phyloP scores from a whole-genome alignment of 2,797 vertebrate species.

The Petrocephalus sullivani region DNA sequence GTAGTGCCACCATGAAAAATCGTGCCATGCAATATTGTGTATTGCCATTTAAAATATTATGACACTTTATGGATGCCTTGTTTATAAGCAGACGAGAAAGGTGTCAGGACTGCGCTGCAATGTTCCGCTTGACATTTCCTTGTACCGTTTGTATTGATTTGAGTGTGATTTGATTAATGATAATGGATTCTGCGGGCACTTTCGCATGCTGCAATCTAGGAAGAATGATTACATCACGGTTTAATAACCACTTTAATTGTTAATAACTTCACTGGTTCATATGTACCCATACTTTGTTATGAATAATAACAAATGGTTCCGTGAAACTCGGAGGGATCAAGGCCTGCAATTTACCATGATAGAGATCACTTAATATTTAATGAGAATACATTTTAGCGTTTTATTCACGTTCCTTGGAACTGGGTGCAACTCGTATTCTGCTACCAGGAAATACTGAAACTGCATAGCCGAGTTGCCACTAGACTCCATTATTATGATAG shows the following conservation, averaged over 20 bases:
- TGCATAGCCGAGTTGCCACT: neutral
- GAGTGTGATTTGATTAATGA: slow-evolving; percentile 9
- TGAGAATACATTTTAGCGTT: neutral
- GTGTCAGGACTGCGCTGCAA: neutral
- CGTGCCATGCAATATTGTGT: slow-evolving; percentile 12
- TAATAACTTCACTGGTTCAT: neutral
- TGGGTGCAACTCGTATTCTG: neutral
- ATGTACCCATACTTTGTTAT: neutral
- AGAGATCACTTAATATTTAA: neutral
- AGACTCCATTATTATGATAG: neutral
- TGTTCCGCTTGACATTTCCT: slow-evolving; percentile 3
- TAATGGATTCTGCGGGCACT: neutral
- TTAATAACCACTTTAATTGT: slow-evolving; percentile 9
- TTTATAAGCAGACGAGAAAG: neutral
- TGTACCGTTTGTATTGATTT: neutral
- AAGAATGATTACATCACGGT: slow-evolving; percentile 7
- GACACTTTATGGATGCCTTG: neutral
- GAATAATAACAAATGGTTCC: neutral
- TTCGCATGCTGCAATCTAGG: neutral
- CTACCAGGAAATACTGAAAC: neutral
- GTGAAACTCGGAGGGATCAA: neutral
- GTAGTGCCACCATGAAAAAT: neutral
- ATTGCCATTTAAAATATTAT: slow-evolving; percentile 39
- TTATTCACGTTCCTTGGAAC: neutral
- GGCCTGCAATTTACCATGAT: neutral